Base-by-base conservation (phyloP, 2,113 vertebrate genomes). In the Boleophthalmus pectinirostris region DNA sequence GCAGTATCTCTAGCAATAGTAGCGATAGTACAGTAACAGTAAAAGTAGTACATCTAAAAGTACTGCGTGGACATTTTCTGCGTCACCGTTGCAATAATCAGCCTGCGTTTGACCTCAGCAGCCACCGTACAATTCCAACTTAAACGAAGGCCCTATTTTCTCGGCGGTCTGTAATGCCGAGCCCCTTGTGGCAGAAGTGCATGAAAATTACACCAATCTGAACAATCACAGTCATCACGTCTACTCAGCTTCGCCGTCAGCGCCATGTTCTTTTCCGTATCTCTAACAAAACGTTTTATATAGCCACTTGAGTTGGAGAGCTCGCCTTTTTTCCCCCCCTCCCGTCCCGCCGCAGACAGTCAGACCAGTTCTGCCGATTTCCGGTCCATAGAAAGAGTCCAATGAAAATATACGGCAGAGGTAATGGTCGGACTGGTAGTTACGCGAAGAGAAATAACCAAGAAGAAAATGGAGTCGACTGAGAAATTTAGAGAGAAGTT, bases 141-240 rank as follows among this genome's bases (percentile, higher is more conserved):
- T 64, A 54, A 70, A 66, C 77, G 56, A 78, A 18, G 43, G 65
- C 49, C 10, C 68, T 45, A 43, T 20, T 58, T 69, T 65, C 11
- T 24, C 64, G 10, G 5, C 14, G 13, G n/a, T 12, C 23, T 25
- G 25, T 66, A 23, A 73, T 43, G 68, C 56, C 56, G 6, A 60
- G 61, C 18, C 61, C 67, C 43, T 61, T 82, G 75, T 69, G 78
- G 77, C 81, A 78, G 57, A 20, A 66, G 73, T 57, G 70, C 46
- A 58, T 74, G 83, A 88, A n/a, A 84, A 89, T 89, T 77, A 56
- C 54, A 77, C 77, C 82, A 77, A 90, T 91, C 74, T 68, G 69
- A 72, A 83, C 78, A 77, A 86, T 88, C 82, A 77, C 78, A 73
- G 69, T 76, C 84, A 89, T 89, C 81, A 81, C 20, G 60, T 75